These are phyloP conservation scores for Hirtodrosophila duncani DNA, from an alignment of 2,888 invertebrate genomes.

Conservation along the genomic window DNA sequence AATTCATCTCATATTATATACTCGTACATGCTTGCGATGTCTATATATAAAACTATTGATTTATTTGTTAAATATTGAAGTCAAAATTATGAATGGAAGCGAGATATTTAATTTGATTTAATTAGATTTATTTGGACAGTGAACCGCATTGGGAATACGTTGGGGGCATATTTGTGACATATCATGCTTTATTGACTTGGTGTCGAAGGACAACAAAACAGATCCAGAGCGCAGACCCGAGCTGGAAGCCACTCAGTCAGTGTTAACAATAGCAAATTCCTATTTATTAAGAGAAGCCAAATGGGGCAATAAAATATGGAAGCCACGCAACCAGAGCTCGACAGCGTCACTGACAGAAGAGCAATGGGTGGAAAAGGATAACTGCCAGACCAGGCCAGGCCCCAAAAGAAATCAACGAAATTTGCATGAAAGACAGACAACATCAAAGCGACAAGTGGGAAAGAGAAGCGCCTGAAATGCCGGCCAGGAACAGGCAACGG, in stretches of 20 bases:
- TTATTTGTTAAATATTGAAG: neutral
- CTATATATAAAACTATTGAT: conserved; percentile 7
- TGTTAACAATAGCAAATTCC: conserved; percentile 34
- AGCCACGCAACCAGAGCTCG: conserved; percentile 4
- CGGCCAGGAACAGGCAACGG: neutral
- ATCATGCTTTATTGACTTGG: conserved; percentile 52
- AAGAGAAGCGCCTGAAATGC: neutral
- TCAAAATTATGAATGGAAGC: neutral
- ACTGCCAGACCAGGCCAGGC: neutral
- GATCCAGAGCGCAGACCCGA: conserved; percentile 9
- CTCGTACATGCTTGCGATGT: too few relatives aligned
- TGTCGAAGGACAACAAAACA: conserved; percentile 23
- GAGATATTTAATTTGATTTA: conserved; percentile 56
- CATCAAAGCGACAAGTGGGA: conserved; percentile 32
- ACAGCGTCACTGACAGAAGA: conserved; percentile 6
- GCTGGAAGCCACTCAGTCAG: conserved; percentile 14
- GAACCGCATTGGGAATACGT: conserved; percentile 21
- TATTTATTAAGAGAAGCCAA: conserved; percentile 58
- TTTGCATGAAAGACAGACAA: conserved; percentile 41
- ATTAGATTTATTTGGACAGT: conserved; percentile 51
- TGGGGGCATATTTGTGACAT: conserved; percentile 37
- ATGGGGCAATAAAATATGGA: conserved; percentile 56
- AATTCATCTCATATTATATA: too few relatives aligned
- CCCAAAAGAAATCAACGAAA: conserved; percentile 32
- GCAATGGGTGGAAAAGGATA: neutral